phyloP scores from a whole-genome alignment of 2,888 invertebrate species.

The Anorthoa munda region DNA sequence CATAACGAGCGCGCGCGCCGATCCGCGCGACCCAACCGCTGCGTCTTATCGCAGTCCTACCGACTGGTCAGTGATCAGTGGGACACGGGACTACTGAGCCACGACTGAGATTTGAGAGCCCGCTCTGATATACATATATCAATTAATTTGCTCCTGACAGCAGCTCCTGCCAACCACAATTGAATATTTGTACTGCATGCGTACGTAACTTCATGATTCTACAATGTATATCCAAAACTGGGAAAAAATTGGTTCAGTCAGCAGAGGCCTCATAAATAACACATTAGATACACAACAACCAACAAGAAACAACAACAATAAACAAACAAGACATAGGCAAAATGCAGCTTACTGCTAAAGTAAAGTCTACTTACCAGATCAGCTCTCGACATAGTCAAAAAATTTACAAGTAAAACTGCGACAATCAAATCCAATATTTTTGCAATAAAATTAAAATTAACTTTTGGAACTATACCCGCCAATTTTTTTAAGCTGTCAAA shows the following conservation, averaged over 20 bases:
- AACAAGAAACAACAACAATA: too few relatives aligned
- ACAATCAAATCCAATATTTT: too few relatives aligned
- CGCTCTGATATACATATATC: conserved; percentile 81
- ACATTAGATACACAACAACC: too few relatives aligned
- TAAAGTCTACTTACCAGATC: not conserved
- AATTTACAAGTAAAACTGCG: not conserved
- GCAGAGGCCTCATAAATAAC: not conserved
- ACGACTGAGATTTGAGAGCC: conserved; percentile 76
- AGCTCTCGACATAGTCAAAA: not conserved
- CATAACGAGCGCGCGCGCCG: conserved; percentile 50
- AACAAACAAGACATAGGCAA: not conserved
- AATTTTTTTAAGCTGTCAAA: not conserved
- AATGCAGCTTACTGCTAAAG: not conserved
- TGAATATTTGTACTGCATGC: conserved; percentile 39
- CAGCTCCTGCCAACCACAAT: conserved; percentile 62
- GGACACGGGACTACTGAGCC: conserved; percentile 68
- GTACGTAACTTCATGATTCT: conserved; percentile 25
- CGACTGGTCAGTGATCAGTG: conserved; percentile 46
- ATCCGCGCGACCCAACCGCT: conserved; percentile 54
- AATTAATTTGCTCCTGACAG: conserved; percentile 83
- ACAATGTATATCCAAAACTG: not conserved
- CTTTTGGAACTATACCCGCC: conserved; percentile 9
- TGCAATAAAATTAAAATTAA: not conserved
- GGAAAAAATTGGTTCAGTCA: not conserved
- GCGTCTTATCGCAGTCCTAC: conserved; percentile 71